These are phyloP conservation scores for Triops longicaudatus DNA, from an alignment of 1,140 invertebrate genomes.

Conservation along the genomic window DNA sequence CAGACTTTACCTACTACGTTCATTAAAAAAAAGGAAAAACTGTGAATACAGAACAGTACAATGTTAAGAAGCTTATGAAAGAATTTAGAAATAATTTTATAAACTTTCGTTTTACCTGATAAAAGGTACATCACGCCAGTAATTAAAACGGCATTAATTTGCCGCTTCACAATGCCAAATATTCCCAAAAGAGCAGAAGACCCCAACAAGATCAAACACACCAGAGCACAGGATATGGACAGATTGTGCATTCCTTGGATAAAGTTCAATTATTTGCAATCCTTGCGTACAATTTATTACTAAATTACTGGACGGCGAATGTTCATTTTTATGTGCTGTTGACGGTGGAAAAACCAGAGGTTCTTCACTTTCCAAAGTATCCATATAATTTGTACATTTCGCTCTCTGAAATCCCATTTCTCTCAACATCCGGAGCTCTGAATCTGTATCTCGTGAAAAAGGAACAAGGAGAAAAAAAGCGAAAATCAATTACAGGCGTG, in stretches of 20 bases:
- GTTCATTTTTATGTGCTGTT: constrained; percentile 18
- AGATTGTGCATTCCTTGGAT: constrained; percentile 67
- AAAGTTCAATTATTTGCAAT: not conserved
- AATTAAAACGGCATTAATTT: constrained; percentile 79
- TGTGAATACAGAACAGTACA: too few relatives aligned
- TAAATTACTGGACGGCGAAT: constrained; percentile 25
- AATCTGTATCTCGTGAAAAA: constrained; percentile 4
- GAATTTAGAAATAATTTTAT: not conserved
- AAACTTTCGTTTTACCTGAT: constrained; percentile 52
- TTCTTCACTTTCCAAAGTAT: not conserved
- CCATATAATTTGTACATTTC: constrained; percentile 22
- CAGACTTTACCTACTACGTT: too few relatives aligned
- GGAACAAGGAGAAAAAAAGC: too few relatives aligned
- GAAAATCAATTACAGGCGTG: not conserved
- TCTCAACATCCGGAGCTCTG: constrained; percentile 23
- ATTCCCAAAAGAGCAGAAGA: constrained; percentile 70
- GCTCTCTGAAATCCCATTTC: constrained; percentile 26
- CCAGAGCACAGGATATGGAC: constrained; percentile 80
- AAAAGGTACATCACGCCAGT: constrained; percentile 85
- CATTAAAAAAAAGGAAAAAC: too few relatives aligned
- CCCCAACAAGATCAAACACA: constrained; percentile 74
- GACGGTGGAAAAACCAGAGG: not conserved
- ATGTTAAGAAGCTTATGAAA: too few relatives aligned
- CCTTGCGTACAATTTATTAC: not conserved
- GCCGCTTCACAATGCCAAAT: constrained; percentile 73